These are phyloP conservation scores for Chloroceryle inda DNA, from an alignment of 2,797 vertebrate species.

Conservation along the genomic window DNA sequence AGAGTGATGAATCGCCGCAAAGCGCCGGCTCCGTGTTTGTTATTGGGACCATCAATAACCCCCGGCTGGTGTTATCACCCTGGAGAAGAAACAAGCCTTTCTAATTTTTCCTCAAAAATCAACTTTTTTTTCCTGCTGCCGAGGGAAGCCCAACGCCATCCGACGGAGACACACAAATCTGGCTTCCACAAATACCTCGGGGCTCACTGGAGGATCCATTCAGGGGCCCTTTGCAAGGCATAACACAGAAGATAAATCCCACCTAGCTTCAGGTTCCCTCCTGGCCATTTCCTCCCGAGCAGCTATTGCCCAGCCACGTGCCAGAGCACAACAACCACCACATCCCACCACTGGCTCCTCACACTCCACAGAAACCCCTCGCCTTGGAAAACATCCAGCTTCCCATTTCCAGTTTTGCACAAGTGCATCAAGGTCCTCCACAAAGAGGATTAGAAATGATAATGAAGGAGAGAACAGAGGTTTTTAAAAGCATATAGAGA, in stretches of 20 bases:
- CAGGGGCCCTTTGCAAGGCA: accelerated
- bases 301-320: not conserved
- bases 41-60: constrained; percentile 61
- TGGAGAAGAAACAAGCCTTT: not conserved
- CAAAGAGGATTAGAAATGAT: accelerated
- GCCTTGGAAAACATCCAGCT: accelerated
- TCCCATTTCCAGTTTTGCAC: not conserved
- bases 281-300: not conserved
- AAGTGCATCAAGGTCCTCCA: accelerated
- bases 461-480: not conserved
- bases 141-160: not conserved
- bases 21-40: not conserved
- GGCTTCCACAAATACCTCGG: not conserved
- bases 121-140: not conserved
- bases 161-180: not conserved
- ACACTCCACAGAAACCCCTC: not conserved
- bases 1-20: constrained; percentile 22
- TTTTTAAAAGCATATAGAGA: not conserved
- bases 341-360: not conserved
- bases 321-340: not conserved
- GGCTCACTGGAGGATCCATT: not conserved
- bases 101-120: not conserved
- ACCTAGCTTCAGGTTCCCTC: not conserved
- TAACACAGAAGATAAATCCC: not conserved
- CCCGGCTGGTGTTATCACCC: not conserved